A percentile compares a stretch with the other conserved stretches of the same genome.
phyloP scores from a whole-genome alignment of 2,888 invertebrate species.

The Drosophila seclusa region DNA sequence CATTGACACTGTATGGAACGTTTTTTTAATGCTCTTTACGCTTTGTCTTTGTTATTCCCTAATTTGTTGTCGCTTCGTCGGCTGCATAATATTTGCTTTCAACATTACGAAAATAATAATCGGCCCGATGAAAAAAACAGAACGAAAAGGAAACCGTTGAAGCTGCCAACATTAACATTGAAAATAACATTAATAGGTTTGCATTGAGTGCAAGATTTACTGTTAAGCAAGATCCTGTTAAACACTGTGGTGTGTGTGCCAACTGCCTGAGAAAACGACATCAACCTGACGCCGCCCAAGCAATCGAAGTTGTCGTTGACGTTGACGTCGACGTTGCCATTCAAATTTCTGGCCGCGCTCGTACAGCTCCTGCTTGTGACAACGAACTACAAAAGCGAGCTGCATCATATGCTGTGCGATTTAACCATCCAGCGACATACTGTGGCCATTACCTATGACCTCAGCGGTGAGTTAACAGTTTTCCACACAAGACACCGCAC shows the following conservation, averaged over 20 bases:
- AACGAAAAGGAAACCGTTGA: slow-evolving; percentile 23
- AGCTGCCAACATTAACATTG: slow-evolving; percentile 9
- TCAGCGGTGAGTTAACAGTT: slow-evolving; percentile 70
- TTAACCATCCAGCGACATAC: slow-evolving; percentile 73
- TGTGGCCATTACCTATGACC: slow-evolving; percentile 81
- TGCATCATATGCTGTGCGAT: slow-evolving; percentile 84
- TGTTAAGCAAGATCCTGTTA: slow-evolving; percentile 37
- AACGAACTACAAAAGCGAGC: slow-evolving; percentile 63
- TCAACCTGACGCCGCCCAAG: slow-evolving; percentile 70
- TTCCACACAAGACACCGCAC: slow-evolving; percentile 6
- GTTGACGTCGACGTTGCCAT: slow-evolving; percentile 46
- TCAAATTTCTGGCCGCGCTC: slow-evolving; percentile 59
- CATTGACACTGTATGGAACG: slow-evolving; percentile 1
- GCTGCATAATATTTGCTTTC: slow-evolving; percentile 2
- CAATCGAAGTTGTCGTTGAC: slow-evolving; percentile 50
- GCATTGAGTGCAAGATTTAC: slow-evolving; percentile 16
- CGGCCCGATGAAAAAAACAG: slow-evolving; percentile 15
- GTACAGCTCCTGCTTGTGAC: slow-evolving; percentile 59
- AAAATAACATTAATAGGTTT: slow-evolving; percentile 14
- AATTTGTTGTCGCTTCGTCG: slow-evolving; percentile 14
- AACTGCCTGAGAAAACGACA: slow-evolving; percentile 48
- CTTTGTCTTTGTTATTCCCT: slow-evolving; percentile 33
- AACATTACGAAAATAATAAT: slow-evolving; percentile 3
- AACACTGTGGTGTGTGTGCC: slow-evolving; percentile 37
- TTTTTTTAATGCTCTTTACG: slow-evolving; percentile 38